phyloP scores from a whole-genome alignment of 2,888 invertebrate species.

The Rhagonycha lutea region DNA sequence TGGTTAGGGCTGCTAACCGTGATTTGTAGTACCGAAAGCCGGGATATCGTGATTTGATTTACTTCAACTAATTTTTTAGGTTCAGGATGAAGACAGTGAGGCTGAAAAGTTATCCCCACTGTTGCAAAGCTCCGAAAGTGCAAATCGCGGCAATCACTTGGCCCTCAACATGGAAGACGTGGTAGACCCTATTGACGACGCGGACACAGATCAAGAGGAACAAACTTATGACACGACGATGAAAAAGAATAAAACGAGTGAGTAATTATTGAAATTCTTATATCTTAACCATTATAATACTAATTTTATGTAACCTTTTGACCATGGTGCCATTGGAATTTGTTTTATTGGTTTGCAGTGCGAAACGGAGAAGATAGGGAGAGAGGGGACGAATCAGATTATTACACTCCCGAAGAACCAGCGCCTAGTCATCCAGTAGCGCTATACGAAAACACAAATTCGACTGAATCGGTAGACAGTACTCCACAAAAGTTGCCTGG shows the following conservation, averaged over 20 bases:
- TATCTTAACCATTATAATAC: not conserved
- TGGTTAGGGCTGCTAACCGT: no score
- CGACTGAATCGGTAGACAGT: conserved; percentile 52
- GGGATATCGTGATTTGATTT: not conserved
- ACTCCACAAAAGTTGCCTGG: conserved; percentile 59
- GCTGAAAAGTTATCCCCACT: conserved; percentile 81
- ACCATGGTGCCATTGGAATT: not conserved
- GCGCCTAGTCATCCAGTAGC: conserved; percentile 69
- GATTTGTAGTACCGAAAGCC: no score
- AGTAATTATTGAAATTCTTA: not conserved
- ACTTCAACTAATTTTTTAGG: not conserved
- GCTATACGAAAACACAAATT: conserved; percentile 56
- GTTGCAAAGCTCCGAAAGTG: conserved; percentile 52
- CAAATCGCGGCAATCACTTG: conserved; percentile 42
- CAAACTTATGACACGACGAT: conserved; percentile 36
- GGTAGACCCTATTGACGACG: conserved; percentile 66
- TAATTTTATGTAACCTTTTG: no score
- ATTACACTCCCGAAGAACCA: conserved; percentile 79
- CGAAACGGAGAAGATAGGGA: conserved; percentile 40
- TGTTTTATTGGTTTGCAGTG: not conserved
- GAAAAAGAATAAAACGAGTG: conserved; percentile 18
- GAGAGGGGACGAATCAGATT: conserved; percentile 73
- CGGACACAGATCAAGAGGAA: conserved; percentile 60
- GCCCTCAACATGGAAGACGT: conserved; percentile 58
- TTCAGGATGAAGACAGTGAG: conserved; percentile 77